Percentiles rank a stretch among this genome's conserved stretches.
Conservation (phyloP, 2,797 vertebrate genomes). For the Huso huso region DNA sequence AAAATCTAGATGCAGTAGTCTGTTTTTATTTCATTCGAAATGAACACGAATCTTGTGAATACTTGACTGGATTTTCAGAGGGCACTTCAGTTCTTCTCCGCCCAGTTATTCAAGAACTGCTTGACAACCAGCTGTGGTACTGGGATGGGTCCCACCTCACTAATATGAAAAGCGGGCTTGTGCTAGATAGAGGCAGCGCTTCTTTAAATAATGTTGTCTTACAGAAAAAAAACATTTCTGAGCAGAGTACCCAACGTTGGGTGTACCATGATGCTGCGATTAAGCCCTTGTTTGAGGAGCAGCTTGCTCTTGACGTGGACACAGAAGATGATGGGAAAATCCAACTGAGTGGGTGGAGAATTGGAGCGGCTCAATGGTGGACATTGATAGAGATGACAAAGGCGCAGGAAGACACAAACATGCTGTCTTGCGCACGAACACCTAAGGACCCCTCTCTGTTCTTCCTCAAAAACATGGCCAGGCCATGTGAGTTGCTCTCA, state of each 20-base stretch:
- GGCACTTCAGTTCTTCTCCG: constrained; percentile 9
- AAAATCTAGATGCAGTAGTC: constrained; percentile 6
- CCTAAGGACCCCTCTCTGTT: constrained; percentile 8
- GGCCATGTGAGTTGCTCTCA: constrained; percentile 10
- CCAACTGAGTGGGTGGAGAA: neutral
- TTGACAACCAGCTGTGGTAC: constrained; percentile 16
- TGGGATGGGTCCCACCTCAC: constrained; percentile 13
- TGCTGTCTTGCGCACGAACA: constrained; percentile 4
- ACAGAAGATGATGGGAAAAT: constrained; percentile 11
- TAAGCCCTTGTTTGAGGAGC: neutral
- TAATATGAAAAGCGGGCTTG: constrained; percentile 11
- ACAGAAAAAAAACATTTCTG: neutral
- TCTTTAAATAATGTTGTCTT: neutral
- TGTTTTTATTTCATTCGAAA: constrained; percentile 15
- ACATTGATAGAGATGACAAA: constrained; percentile 3
- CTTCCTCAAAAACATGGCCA: constrained; percentile 9
- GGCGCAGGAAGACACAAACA: neutral
- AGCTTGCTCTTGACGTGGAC: constrained; percentile 3
- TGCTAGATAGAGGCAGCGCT: neutral
- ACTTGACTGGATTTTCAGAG: constrained; percentile 14
- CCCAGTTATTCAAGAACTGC: constrained; percentile 10
- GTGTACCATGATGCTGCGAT: neutral
- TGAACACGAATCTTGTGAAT: constrained; percentile 13
- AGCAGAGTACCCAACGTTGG: constrained; percentile 6
- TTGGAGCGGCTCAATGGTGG: constrained; percentile 4